Evolutionary conservation across 37 sponge, comb jelly and placozoan species (phyloP).

Genomic region (Theonella swinhoei): DNA sequence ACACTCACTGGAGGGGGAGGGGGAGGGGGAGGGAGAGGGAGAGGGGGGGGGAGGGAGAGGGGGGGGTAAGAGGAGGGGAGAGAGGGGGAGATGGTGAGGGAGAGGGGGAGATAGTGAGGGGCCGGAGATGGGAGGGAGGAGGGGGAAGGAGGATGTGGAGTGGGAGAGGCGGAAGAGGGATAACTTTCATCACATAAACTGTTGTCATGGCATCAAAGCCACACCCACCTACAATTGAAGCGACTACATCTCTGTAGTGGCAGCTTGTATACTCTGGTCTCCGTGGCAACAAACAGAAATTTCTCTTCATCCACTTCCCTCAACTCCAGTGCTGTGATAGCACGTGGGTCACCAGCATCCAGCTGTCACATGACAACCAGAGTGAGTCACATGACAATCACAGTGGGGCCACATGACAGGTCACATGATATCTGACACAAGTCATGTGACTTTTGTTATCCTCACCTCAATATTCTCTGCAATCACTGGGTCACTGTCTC

Average conservation of each 20-base stretch:
- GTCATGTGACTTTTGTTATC: too few species aligned
- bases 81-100: too few species aligned
- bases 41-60: too few species aligned
- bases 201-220: background rate
- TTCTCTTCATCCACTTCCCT: background rate
- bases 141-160: too few species aligned
- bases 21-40: background rate
- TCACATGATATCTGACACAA: too few species aligned
- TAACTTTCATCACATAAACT: too few species aligned
- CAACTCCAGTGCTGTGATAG: background rate
- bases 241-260: slow-evolving; percentile 33
- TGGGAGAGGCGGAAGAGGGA: too few species aligned
- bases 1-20: slow-evolving; percentile 1
- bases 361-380: background rate
- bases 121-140: too few species aligned
- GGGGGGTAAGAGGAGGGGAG: too few species aligned
- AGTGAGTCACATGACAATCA: background rate
- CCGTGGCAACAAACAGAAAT: slow-evolving; percentile 13
- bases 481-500: background rate
- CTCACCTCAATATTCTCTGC: background rate
- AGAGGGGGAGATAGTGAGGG: too few species aligned
- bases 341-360: background rate
- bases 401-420: too few species aligned
- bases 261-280: slow-evolving; percentile 7
- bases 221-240: background rate